Evolutionary conservation across 2,797 vertebrate genomes (phyloP).

Genomic region (Somateria mollissima): DNA sequence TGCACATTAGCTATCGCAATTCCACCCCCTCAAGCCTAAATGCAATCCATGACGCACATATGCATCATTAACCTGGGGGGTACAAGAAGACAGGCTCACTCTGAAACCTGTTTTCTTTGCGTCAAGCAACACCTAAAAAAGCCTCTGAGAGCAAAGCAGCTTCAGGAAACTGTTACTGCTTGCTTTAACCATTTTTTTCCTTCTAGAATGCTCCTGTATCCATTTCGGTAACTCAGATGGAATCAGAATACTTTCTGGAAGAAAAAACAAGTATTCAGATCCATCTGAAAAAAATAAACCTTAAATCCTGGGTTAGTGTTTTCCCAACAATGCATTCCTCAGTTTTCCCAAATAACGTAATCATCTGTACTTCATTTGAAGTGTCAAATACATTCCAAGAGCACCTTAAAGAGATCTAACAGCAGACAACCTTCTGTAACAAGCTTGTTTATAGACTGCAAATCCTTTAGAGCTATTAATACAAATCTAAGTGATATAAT

Average conservation of each 20-base stretch:
- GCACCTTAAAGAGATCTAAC: constrained; percentile 5
- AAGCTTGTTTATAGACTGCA: not conserved
- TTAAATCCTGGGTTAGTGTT: constrained; percentile 3
- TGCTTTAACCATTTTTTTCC: not conserved
- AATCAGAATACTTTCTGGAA: not conserved
- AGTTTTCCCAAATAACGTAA: constrained; percentile 31
- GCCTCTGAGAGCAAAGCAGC: not conserved
- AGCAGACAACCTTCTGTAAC: not conserved
- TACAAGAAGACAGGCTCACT: not conserved
- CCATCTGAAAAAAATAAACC: constrained; percentile 1
- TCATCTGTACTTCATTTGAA: not conserved
- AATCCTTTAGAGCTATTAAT: not conserved
- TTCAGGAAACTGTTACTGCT: constrained; percentile 7
- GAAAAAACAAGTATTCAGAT: not conserved
- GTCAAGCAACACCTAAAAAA: constrained; percentile 9
- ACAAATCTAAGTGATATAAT: not conserved
- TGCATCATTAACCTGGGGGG: constrained; percentile 7
- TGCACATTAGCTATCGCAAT: not conserved
- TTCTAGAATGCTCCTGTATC: constrained; percentile 38
- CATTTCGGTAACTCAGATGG: not conserved
- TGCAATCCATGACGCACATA: not conserved
- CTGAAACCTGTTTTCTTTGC: not conserved
- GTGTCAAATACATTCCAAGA: constrained; percentile 31
- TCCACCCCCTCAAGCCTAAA: constrained; percentile 25
- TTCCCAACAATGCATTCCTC: not conserved